Evolutionary conservation across 2,888 invertebrate species (phyloP).

Genomic region (Rapana venosa): DNA sequence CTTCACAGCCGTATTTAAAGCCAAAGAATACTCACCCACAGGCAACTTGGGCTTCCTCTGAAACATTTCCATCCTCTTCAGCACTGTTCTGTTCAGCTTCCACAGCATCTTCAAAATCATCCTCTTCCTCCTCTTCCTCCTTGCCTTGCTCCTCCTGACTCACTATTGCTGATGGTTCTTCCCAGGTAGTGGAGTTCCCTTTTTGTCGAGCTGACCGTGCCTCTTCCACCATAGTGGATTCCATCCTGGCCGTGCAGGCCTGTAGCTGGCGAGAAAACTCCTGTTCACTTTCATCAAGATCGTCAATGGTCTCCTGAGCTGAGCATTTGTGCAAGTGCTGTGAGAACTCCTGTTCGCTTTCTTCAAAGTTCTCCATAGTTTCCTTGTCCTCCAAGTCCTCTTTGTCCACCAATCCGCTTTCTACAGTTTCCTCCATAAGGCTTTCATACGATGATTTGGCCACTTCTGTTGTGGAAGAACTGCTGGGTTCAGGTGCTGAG

Average conservation of each 20-base stretch:
- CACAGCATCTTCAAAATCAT: conserved; percentile 27
- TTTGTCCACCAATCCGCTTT: not conserved
- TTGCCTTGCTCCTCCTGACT: not conserved
- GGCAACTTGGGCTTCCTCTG: conserved; percentile 12
- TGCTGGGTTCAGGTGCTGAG: conserved; percentile 28
- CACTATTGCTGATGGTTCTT: not conserved
- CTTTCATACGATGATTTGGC: not conserved
- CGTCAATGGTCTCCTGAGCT: conserved; percentile 18
- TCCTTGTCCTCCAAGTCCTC: not conserved
- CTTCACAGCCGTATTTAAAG: too few relatives aligned
- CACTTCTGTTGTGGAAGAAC: not conserved
- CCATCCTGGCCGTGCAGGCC: conserved; percentile 6
- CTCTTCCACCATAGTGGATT: conserved; percentile 39
- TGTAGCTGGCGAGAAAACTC: conserved; percentile 31
- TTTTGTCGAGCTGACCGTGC: not conserved
- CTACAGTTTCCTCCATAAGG: not conserved
- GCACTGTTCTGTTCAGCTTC: conserved; percentile 22
- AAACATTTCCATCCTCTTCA: conserved; percentile 6
- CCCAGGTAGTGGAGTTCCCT: not conserved
- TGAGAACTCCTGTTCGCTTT: conserved; percentile 33
- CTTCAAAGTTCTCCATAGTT: conserved; percentile 8
- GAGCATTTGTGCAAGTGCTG: not conserved
- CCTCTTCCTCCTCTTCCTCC: conserved; percentile 13
- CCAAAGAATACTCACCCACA: not conserved
- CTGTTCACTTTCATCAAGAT: conserved; percentile 19